phyloP scores from a whole-genome alignment of 2,797 vertebrate genomes.

The Capromys pilorides region DNA sequence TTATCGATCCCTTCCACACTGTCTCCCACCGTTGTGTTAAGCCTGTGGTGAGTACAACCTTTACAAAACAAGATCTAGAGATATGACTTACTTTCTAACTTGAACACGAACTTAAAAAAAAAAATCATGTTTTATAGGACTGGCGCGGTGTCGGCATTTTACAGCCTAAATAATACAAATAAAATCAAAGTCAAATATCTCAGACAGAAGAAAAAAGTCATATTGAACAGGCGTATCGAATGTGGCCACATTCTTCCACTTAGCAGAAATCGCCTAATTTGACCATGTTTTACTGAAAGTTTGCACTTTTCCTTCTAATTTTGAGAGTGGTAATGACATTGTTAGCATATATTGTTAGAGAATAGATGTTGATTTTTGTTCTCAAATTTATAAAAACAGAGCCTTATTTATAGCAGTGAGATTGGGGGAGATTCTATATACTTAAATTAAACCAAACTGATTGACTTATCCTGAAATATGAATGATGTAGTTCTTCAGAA shows the following conservation, averaged over 20 bases:
- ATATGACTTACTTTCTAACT: constrained; percentile 84
- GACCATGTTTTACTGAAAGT: not conserved
- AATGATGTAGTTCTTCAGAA: not conserved
- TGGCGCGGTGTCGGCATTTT: constrained; percentile 83
- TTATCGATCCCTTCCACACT: constrained; percentile 85
- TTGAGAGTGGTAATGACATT: constrained; percentile 9
- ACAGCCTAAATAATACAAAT: constrained; percentile 79
- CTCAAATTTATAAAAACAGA: constrained; percentile 10
- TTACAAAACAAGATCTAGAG: constrained; percentile 85
- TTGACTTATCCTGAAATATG: not conserved
- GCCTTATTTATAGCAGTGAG: constrained; percentile 2
- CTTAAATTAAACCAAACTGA: constrained; percentile 49
- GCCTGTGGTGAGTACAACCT: constrained; percentile 85
- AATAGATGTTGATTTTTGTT: constrained; percentile 24
- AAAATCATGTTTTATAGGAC: constrained; percentile 80
- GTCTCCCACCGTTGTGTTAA: constrained; percentile 83
- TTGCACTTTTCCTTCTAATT: constrained; percentile 29
- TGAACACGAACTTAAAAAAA: constrained; percentile 79
- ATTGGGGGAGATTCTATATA: constrained; percentile 14
- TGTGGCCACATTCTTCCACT: not conserved
- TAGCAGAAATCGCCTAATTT: constrained; percentile 43
- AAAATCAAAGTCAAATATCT: constrained; percentile 76
- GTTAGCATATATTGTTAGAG: constrained; percentile 16
- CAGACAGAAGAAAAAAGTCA: constrained; percentile 67
- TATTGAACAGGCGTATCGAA: constrained; percentile 9